Evolutionary conservation across 2,888 invertebrate species (phyloP).

Genomic region (Drosophila dives): DNA sequence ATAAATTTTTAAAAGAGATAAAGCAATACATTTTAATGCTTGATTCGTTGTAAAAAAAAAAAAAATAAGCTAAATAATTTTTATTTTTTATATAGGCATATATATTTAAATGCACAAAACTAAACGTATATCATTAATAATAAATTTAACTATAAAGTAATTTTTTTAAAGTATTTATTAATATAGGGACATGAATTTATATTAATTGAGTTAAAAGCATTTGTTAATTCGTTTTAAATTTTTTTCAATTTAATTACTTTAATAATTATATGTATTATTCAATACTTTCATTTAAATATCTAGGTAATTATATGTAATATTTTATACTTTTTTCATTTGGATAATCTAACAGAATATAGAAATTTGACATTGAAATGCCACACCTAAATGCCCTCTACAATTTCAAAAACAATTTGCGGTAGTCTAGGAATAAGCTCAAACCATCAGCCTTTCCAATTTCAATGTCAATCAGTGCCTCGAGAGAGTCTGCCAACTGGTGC

Average conservation of each 20-base stretch:
- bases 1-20: neutral
- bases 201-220: neutral
- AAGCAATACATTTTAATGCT: neutral
- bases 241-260: neutral
- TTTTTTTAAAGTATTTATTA: neutral
- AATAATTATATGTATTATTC: neutral
- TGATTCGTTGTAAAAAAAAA: neutral
- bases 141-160: neutral
- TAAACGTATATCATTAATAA: neutral
- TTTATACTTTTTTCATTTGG: neutral
- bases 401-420: neutral
- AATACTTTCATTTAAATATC: neutral
- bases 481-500: conserved; percentile 37
- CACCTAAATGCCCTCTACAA: conserved; percentile 6
- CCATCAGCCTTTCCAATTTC: conserved; percentile 46
- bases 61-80: neutral
- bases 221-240: neutral
- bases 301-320: neutral
- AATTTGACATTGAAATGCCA: conserved; percentile 1
- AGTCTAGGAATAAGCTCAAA: conserved; percentile 14
- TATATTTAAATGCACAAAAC: too few relatives aligned
- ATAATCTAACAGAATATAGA: neutral
- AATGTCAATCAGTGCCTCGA: conserved; percentile 56
- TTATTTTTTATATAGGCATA: neutral
- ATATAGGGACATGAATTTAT: neutral